A percentile compares a stretch with the other conserved stretches of the same genome.
Evolutionary conservation across 2,888 invertebrate species (phyloP).

Genomic region (Andrena hattorfiana): DNA sequence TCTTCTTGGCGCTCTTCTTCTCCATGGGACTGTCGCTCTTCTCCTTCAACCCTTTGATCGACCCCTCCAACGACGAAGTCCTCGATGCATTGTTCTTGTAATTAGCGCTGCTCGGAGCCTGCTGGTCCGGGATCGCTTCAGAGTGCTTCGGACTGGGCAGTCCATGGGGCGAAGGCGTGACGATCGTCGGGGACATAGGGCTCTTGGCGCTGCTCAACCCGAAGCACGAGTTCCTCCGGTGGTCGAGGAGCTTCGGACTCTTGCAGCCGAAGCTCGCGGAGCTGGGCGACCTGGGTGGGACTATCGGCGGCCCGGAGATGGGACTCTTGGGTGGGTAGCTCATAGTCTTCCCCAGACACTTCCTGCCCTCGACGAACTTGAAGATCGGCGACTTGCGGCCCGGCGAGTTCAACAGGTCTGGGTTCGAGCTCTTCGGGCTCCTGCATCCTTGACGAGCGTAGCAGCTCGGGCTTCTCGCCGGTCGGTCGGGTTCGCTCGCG

Average conservation of each 20-base stretch:
- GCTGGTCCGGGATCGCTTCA: slow-evolving; percentile 38
- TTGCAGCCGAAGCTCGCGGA: slow-evolving; percentile 71
- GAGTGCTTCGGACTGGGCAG: slow-evolving; percentile 29
- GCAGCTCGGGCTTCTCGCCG: slow-evolving; percentile 48
- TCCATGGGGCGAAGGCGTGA: slow-evolving; percentile 52
- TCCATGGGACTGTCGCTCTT: slow-evolving; percentile 41
- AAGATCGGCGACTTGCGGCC: slow-evolving; percentile 72
- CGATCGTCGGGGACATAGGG: slow-evolving; percentile 78
- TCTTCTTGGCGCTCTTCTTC: slow-evolving; percentile 48
- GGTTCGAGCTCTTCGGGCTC: slow-evolving; percentile 67
- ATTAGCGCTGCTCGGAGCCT: slow-evolving; percentile 18
- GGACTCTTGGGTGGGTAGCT: slow-evolving; percentile 79
- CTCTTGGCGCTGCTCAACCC: slow-evolving; percentile 71
- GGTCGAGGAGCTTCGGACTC: slow-evolving; percentile 71
- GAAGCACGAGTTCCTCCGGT: slow-evolving; percentile 75
- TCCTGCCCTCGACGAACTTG: slow-evolving; percentile 77
- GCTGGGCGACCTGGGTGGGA: slow-evolving; percentile 66
- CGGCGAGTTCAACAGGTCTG: slow-evolving; percentile 58
- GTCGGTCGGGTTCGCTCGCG: slow-evolving; percentile 42
- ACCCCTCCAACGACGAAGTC: slow-evolving; percentile 44
- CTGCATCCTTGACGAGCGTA: slow-evolving; percentile 64
- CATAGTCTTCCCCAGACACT: slow-evolving; percentile 75
- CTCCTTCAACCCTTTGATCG: slow-evolving; percentile 16
- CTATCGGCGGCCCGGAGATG: slow-evolving; percentile 57
- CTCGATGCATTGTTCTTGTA: slow-evolving; percentile 49